A percentile compares a stretch with the other conserved stretches of the same genome.
These are phyloP conservation scores for Percina caprodes DNA, from an alignment of 2,113 vertebrate species.

Conservation along the genomic window DNA sequence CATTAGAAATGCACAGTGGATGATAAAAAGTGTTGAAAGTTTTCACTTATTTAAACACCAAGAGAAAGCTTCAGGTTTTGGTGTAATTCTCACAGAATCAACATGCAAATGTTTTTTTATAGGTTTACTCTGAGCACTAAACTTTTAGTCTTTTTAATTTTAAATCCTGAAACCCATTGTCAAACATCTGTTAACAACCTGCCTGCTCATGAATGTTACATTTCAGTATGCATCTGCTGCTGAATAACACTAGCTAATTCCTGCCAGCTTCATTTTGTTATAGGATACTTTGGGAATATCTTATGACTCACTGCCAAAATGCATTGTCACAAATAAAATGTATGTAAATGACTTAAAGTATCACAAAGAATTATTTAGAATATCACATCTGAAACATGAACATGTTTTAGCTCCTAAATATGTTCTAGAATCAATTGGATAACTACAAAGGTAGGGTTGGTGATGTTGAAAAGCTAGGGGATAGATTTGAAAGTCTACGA, in stretches of 20 bases:
- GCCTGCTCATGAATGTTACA: conserved; percentile 18
- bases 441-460: too few relatives aligned
- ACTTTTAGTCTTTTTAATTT: not conserved
- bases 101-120: not conserved
- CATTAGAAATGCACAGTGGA: not conserved
- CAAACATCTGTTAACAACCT: not conserved
- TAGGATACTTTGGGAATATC: not conserved
- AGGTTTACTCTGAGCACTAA: not conserved
- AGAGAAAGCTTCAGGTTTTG: not conserved
- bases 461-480: too few relatives aligned
- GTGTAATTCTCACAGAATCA: not conserved
- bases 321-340: not conserved
- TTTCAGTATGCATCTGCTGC: not conserved
- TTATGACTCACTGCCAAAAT: not conserved
- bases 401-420: not conserved
- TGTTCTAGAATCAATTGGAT: not conserved
- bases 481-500: too few relatives aligned
- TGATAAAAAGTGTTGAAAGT: not conserved
- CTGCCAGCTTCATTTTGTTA: not conserved
- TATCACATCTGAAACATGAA: not conserved
- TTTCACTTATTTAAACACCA: not conserved
- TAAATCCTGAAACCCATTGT: not conserved
- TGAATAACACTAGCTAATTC: not conserved
- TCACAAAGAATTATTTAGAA: not conserved
- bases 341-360: not conserved